A percentile compares a stretch with the other conserved stretches of the same genome.
Conservation (phyloP, 1,140 invertebrate genomes). For the Brachionus koreanus region DNA sequence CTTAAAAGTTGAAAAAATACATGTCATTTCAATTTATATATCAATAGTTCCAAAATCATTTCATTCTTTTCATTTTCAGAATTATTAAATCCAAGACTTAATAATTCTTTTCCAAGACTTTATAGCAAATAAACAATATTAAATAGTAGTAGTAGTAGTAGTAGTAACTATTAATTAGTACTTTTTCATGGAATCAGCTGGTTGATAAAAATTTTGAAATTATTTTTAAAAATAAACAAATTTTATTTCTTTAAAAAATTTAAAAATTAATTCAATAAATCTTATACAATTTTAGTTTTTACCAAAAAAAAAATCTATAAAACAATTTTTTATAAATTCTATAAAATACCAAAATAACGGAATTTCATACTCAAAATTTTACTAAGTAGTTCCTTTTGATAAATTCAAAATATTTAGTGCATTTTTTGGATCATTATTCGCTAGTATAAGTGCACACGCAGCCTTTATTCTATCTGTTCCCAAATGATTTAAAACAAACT, state of each 20-base stretch:
- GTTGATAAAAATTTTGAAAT: too few relatives aligned
- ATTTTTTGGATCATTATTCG: slow-evolving; percentile 8
- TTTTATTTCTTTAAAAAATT: not conserved
- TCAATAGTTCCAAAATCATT: too few relatives aligned
- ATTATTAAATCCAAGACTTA: too few relatives aligned
- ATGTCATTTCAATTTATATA: too few relatives aligned
- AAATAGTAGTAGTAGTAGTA: too few relatives aligned
- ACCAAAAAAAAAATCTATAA: not conserved
- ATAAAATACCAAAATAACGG: not conserved
- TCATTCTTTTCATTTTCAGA: too few relatives aligned
- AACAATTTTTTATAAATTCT: not conserved
- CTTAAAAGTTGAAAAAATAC: too few relatives aligned
- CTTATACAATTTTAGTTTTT: not conserved
- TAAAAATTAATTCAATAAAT: not conserved
- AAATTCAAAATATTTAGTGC: slow-evolving; percentile 32
- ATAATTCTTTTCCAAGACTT: too few relatives aligned
- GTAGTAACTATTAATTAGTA: too few relatives aligned
- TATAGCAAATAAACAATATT: too few relatives aligned
- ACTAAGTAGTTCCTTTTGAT: not conserved
- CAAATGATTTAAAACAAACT: slow-evolving; percentile 15
- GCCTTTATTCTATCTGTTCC: not conserved
- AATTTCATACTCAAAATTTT: not conserved
- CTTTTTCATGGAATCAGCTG: too few relatives aligned
- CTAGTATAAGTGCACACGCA: slow-evolving; percentile 26
- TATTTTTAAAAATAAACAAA: too few relatives aligned